Conservation (phyloP, 1,140 invertebrate species). For the Lasioglossum baleicum region DNA sequence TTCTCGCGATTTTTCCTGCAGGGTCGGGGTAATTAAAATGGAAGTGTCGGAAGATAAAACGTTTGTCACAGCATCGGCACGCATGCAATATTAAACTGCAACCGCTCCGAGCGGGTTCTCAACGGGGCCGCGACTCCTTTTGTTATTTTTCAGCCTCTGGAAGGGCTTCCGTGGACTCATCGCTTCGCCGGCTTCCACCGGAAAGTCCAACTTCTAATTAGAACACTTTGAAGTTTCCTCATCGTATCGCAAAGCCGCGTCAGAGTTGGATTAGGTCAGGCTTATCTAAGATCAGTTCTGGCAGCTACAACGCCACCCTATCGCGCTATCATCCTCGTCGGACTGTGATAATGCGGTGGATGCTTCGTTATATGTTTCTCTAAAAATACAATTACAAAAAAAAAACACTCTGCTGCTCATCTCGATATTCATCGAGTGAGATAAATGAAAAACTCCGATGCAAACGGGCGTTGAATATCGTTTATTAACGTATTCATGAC, state of each 20-base stretch:
- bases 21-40: no score
- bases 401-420: no score
- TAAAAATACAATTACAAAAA: no score
- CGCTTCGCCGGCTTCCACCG: background rate
- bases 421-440: no score
- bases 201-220: constrained; percentile 6
- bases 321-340: background rate
- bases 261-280: constrained; percentile 5
- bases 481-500: no score
- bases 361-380: background rate
- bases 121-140: background rate
- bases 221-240: constrained; percentile 4
- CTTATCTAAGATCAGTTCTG: constrained; percentile 6
- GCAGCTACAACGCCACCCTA: background rate
- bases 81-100: background rate
- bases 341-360: background rate
- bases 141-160: background rate
- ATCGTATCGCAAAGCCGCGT: constrained; percentile 3
- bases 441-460: no score
- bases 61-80: background rate
- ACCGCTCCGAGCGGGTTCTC: background rate
- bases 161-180: constrained; percentile 1
- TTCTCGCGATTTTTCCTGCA: no score
- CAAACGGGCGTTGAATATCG: no score
- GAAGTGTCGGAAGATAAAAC: background rate